A percentile compares a stretch with the other conserved stretches of the same genome.
Conservation (phyloP, 1,140 invertebrate genomes). For the Rhopalosiphum padi region DNA sequence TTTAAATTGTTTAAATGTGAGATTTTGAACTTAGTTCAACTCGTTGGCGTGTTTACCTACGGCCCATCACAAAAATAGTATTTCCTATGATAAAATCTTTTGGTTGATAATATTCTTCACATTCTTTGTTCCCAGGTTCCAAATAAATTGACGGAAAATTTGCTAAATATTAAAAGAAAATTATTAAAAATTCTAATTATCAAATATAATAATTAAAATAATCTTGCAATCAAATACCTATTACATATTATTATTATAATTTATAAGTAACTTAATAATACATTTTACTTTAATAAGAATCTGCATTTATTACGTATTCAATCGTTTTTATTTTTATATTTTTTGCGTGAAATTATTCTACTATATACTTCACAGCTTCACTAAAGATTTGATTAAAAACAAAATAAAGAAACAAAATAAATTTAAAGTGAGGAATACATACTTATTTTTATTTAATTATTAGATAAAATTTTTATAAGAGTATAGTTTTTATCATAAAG, state of each 20-base stretch:
- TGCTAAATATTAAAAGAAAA: constrained; percentile 34
- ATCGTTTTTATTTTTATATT: too few species aligned
- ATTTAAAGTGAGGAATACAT: too few species aligned
- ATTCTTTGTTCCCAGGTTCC: neutral
- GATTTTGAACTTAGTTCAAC: neutral
- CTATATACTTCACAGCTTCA: too few species aligned
- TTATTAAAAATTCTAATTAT: too few species aligned
- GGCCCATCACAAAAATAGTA: constrained; percentile 72
- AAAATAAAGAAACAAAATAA: too few species aligned
- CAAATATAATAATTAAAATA: neutral
- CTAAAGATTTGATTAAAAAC: too few species aligned
- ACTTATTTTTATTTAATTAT: too few species aligned
- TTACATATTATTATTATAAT: neutral
- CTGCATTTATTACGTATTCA: neutral
- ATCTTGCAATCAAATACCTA: too few species aligned
- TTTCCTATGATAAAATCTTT: constrained; percentile 78
- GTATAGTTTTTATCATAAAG: neutral
- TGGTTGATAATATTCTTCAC: constrained; percentile 75
- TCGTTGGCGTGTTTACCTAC: constrained; percentile 63
- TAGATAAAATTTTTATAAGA: neutral
- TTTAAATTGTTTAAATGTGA: neutral
- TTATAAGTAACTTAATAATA: neutral
- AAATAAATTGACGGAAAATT: constrained; percentile 39
- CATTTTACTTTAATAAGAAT: neutral
- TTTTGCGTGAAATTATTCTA: too few species aligned